phyloP scores from a whole-genome alignment of 2,888 invertebrate species.

The Drosophila paramelanica region DNA sequence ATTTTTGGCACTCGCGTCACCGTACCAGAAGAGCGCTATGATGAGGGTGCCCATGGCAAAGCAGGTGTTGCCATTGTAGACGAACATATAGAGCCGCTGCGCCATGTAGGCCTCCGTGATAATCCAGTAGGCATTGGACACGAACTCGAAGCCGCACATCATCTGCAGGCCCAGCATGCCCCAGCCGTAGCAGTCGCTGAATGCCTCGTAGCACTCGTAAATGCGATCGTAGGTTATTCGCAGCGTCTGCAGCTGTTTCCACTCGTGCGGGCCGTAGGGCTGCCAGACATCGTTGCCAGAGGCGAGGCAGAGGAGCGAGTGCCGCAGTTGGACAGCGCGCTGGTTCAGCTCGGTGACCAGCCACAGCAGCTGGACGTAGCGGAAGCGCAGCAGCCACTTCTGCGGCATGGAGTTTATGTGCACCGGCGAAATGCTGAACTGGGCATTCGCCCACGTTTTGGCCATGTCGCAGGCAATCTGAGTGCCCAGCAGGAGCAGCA shows the following conservation, averaged over 20 bases:
- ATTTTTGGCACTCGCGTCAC: conserved; percentile 70
- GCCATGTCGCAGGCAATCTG: conserved; percentile 48
- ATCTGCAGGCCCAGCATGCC: conserved; percentile 77
- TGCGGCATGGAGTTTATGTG: conserved; percentile 61
- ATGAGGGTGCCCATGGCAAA: conserved; percentile 60
- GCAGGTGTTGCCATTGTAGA: conserved; percentile 63
- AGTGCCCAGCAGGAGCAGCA: conserved; percentile 41
- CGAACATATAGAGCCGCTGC: conserved; percentile 29
- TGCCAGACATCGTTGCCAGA: conserved; percentile 71
- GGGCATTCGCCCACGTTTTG: conserved; percentile 50
- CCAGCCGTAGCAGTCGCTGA: conserved; percentile 83
- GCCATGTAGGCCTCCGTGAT: conserved; percentile 49
- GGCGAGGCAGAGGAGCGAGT: conserved; percentile 55
- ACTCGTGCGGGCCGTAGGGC: conserved; percentile 58
- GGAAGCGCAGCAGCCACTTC: conserved; percentile 69
- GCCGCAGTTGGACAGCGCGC: conserved; percentile 49
- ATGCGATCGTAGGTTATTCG: conserved; percentile 79
- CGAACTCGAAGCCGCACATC: conserved; percentile 80
- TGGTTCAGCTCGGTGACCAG: conserved; percentile 65
- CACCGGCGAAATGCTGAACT: conserved; percentile 31
- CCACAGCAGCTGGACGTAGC: conserved; percentile 72
- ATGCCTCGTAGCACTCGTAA: conserved; percentile 68
- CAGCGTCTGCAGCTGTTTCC: conserved; percentile 66
- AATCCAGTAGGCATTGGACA: conserved; percentile 82
- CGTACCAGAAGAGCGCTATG: conserved; percentile 65